phyloP scores from a whole-genome alignment of 92 coral and sea anemone species.

The Paragorgia papillata region DNA sequence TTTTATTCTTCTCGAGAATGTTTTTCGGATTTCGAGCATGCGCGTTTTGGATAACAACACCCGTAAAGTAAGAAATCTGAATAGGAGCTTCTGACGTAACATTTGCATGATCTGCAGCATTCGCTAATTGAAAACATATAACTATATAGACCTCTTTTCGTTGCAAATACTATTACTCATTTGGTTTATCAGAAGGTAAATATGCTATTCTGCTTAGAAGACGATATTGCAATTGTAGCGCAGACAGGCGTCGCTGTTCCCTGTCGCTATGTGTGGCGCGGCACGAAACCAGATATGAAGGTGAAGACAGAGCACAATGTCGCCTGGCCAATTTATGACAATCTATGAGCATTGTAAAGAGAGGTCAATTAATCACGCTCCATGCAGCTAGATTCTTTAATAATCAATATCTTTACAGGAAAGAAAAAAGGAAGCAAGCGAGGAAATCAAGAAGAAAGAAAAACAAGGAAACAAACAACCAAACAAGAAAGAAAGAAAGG shows the following conservation, averaged over 20 bases:
- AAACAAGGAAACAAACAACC: too few species aligned
- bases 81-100: too few species aligned
- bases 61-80: too few species aligned
- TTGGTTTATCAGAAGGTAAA: slow-evolving; percentile 17
- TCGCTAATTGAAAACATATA: too few species aligned
- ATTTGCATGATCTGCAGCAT: too few species aligned
- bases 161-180: too few species aligned
- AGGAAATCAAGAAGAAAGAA: too few species aligned
- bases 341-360: neutral
- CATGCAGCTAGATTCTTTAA: neutral
- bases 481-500: too few species aligned
- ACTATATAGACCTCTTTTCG: too few species aligned
- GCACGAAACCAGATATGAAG: slow-evolving; percentile 20
- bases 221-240: neutral
- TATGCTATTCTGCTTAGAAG: slow-evolving; percentile 23
- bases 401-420: neutral
- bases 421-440: neutral
- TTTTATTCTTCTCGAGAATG: too few species aligned
- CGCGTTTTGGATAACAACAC: too few species aligned
- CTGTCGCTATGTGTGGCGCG: slow-evolving; percentile 13
- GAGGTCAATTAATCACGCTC: slow-evolving; percentile 22
- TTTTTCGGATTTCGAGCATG: too few species aligned
- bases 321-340: neutral
- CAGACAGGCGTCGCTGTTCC: slow-evolving; percentile 27
- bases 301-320: neutral